phyloP scores from a whole-genome alignment of 2,888 invertebrate genomes.

The Spatulosminthurus flaviceps region DNA sequence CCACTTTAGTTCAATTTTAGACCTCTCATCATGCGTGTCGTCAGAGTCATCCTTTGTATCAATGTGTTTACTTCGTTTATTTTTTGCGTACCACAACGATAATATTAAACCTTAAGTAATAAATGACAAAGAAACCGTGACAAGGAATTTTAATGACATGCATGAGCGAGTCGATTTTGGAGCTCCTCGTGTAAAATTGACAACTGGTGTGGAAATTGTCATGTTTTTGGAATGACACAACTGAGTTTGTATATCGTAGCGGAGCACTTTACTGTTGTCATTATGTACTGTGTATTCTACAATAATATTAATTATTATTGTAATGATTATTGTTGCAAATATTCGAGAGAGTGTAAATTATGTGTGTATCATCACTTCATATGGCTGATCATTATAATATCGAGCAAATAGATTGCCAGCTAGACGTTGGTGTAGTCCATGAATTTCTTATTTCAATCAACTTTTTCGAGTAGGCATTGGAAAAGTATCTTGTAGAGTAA shows the following conservation, averaged over 20 bases:
- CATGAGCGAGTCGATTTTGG: not conserved
- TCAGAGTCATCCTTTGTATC: too few species aligned
- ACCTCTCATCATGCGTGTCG: not conserved
- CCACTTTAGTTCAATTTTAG: not conserved
- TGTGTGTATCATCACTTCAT: not conserved
- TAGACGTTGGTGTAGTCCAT: not conserved
- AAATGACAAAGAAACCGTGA: too few species aligned
- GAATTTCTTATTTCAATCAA: not conserved
- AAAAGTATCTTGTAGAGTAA: not conserved
- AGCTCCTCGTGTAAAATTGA: conserved; percentile 9
- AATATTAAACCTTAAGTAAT: too few species aligned
- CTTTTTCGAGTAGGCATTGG: not conserved
- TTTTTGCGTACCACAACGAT: too few species aligned
- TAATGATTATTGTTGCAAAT: too few species aligned
- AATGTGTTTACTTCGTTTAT: too few species aligned
- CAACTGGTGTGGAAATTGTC: not conserved
- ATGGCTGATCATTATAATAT: not conserved
- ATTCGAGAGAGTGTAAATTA: not conserved
- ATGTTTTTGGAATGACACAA: conserved; percentile 22
- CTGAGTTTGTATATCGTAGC: conserved; percentile 38
- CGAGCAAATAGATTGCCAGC: not conserved
- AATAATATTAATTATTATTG: not conserved
- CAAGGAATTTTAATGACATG: not conserved
- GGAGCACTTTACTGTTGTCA: conserved; percentile 32
- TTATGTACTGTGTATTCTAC: not conserved